Evolutionary conservation across 2,797 vertebrate genomes (phyloP), one percentile per base, ranked within the genome.

Genomic region (Thripadectes ignobilis): DNA sequence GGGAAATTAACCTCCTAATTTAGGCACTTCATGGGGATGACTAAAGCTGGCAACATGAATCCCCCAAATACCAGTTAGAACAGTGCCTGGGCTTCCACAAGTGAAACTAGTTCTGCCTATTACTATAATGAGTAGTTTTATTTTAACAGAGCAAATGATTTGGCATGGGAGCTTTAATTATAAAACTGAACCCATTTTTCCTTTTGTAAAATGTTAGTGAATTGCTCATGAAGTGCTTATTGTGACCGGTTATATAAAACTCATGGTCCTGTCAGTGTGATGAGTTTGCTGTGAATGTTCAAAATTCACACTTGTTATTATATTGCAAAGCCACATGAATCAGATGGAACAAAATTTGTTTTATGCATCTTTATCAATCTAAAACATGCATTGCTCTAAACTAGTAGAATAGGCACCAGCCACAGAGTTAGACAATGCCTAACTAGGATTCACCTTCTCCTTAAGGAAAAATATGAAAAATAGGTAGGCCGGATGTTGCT

Each of bases 61-160:
- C 49, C n/a, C 48, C 29, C 59, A 73, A n/a, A 23, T 57, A n/a
- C 51, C n/a, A 34, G 73, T 92, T 69, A 92, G 57, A 79, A 34
- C 19, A 41, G 39, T 82, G 81, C 36, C 36, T 68, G 23, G 65
- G 38, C 68, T 89, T 87, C 49, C 68, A 52, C 46, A 11, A 76
- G 20, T 58, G 69, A 94, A 94, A 84, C 36, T 66, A 76, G 45
- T 39, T 61, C 58, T 87, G 32, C 29, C 55, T 90, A 52, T 88
- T 67, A 73, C 57, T 69, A 6, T 67, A 95, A 82, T 2, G 12
- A 79, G n/a, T 62, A 65, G 65, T 58, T 97, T 76, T 77, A 57
- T 91, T 93, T 88, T 68, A 93, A 55, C 20, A 77, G n/a, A 93
- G 54, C 54, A 92, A 92, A 89, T 72, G 27, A 77, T 91, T 80